A percentile compares a stretch with the other conserved stretches of the same genome.
These are phyloP conservation scores for Rhagonycha lutea DNA, from an alignment of 2,888 invertebrate genomes.

Conservation along the genomic window DNA sequence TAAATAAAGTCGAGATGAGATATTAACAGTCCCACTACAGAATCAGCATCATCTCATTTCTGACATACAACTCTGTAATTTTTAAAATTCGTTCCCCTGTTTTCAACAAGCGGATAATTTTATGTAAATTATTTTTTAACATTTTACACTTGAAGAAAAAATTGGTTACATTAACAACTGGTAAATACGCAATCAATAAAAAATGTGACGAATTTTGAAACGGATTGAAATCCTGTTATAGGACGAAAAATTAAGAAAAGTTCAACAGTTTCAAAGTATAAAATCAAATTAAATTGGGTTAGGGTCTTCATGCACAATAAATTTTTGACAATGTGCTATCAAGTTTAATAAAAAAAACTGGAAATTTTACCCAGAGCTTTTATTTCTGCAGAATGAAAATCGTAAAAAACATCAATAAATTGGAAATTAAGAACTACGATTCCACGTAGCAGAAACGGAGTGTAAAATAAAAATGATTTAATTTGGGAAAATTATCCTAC, in stretches of 20 bases:
- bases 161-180: background rate
- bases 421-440: background rate
- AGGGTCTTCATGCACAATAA: background rate
- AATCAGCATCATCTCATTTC: constrained; percentile 43
- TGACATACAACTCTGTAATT: constrained; percentile 42
- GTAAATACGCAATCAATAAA: background rate
- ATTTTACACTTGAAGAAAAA: background rate
- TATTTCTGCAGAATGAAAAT: background rate
- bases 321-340: background rate
- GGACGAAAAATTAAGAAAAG: background rate
- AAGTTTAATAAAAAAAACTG: background rate
- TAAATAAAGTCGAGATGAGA: constrained; percentile 38
- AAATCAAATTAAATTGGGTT: background rate
- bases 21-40: constrained; percentile 34
- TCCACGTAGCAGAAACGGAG: no score
- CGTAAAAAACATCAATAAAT: background rate
- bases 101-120: constrained; percentile 36
- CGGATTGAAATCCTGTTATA: background rate
- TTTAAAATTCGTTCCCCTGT: constrained; percentile 37
- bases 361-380: background rate
- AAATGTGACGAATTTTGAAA: background rate
- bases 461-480: background rate
- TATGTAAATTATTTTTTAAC: background rate
- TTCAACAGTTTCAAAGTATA: background rate
- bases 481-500: background rate